Evolutionary conservation across 2,888 invertebrate genomes (phyloP).

Genomic region (Prosapia bicincta): DNA sequence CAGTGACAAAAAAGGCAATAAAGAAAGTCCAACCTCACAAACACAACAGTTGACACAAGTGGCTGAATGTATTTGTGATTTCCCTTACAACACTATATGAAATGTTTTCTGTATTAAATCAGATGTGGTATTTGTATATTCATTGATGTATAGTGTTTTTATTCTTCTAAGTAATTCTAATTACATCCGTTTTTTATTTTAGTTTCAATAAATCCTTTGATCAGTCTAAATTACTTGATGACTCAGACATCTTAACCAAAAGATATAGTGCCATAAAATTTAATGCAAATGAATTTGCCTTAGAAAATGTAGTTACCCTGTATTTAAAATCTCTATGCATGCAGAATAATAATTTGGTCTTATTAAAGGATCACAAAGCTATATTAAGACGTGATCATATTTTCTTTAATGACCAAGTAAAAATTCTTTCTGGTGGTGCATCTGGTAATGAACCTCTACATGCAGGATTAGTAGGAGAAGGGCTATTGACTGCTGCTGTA

Average conservation of each 20-base stretch:
- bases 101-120: neutral
- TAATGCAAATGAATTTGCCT: no score
- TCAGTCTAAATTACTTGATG: neutral
- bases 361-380: constrained; percentile 15
- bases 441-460: constrained; percentile 54
- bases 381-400: constrained; percentile 36
- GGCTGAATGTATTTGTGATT: neutral
- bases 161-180: neutral
- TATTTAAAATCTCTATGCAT: constrained; percentile 18
- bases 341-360: constrained; percentile 9
- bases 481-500: constrained; percentile 52
- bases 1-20: no score
- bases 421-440: constrained; percentile 51
- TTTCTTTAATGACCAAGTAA: constrained; percentile 34
- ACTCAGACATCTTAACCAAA: no score
- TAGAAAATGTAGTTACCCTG: neutral
- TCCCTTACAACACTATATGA: neutral
- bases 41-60: neutral
- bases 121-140: no score
- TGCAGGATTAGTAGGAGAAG: constrained; percentile 51
- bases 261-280: no score
- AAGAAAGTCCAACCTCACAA: neutral
- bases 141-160: neutral
- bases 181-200: neutral
- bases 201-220: neutral